A percentile compares a stretch with the other conserved stretches of the same genome.
These are phyloP conservation scores for Pseudopodoces humilis DNA, from an alignment of 2,113 vertebrate species.

Conservation along the genomic window DNA sequence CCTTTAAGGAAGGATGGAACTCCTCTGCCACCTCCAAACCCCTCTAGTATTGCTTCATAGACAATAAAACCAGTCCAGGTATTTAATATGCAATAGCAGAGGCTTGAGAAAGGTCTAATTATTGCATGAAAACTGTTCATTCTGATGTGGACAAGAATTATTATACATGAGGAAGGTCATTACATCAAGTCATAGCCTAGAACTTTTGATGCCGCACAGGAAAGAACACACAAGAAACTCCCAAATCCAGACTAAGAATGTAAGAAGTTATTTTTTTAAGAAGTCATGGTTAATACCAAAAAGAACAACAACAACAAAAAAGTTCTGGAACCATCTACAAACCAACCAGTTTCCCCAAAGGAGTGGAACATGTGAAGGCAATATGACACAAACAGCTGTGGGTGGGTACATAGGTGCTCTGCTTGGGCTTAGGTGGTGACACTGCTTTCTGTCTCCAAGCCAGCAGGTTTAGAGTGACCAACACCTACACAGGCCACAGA, in stretches of 20 bases:
- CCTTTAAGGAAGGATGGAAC: not conserved
- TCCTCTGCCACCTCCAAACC: not conserved
- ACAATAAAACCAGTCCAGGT: not conserved
- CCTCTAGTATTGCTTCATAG: not conserved
- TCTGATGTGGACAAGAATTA: not conserved
- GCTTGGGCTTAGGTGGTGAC: not conserved
- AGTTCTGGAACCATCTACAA: not conserved
- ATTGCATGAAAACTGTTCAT: not conserved
- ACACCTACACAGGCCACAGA: not conserved
- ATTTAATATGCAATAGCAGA: not conserved
- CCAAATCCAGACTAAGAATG: not conserved
- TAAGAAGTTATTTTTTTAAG: not conserved
- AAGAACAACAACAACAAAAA: not conserved
- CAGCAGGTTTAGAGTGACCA: not conserved
- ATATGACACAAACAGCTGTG: not conserved
- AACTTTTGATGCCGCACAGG: not conserved
- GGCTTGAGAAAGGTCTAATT: not conserved
- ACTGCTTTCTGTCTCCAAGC: not conserved
- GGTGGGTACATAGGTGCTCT: not conserved
- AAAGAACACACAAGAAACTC: not conserved
- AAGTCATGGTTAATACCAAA: not conserved
- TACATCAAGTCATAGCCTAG: not conserved
- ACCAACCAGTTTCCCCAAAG: not conserved
- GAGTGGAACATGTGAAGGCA: not conserved
- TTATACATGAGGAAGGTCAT: not conserved